A percentile compares a stretch with the other conserved stretches of the same genome.
These are phyloP conservation scores for Whitmania pigra DNA, from an alignment of 1,140 invertebrate species.

Conservation along the genomic window DNA sequence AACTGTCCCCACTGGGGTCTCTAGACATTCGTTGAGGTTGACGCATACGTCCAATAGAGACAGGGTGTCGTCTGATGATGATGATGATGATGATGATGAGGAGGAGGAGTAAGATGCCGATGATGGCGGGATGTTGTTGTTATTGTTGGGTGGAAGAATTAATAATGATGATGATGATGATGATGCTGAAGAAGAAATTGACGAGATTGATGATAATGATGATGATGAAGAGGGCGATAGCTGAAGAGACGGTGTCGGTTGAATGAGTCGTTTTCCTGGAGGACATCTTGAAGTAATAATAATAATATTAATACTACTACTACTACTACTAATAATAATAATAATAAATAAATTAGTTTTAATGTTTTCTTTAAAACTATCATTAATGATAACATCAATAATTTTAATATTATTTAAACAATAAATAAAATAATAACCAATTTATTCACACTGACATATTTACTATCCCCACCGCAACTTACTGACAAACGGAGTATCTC, in stretches of 20 bases:
- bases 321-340: too few relatives aligned
- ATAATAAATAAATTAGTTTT: background rate
- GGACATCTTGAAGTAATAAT: too few relatives aligned
- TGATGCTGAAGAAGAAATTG: background rate
- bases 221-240: too few relatives aligned
- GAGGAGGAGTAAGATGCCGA: background rate
- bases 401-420: background rate
- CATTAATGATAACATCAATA: background rate
- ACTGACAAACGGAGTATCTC: slow-evolving; percentile 91
- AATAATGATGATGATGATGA: slow-evolving; percentile 3
- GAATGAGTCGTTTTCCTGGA: too few relatives aligned
- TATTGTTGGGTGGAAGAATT: background rate
- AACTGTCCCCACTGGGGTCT: slow-evolving; percentile 6
- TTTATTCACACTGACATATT: background rate
- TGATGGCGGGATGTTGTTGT: background rate
- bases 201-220: background rate
- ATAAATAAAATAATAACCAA: background rate
- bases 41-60: slow-evolving; percentile 20
- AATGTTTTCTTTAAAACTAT: background rate
- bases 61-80: background rate
- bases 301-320: too few relatives aligned
- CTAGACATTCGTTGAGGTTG: slow-evolving; percentile 28
- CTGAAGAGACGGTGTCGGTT: too few relatives aligned
- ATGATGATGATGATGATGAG: background rate
- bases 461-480: slow-evolving; percentile 23